phyloP scores from a whole-genome alignment of 2,888 invertebrate genomes.

The Lucinisca nassula region DNA sequence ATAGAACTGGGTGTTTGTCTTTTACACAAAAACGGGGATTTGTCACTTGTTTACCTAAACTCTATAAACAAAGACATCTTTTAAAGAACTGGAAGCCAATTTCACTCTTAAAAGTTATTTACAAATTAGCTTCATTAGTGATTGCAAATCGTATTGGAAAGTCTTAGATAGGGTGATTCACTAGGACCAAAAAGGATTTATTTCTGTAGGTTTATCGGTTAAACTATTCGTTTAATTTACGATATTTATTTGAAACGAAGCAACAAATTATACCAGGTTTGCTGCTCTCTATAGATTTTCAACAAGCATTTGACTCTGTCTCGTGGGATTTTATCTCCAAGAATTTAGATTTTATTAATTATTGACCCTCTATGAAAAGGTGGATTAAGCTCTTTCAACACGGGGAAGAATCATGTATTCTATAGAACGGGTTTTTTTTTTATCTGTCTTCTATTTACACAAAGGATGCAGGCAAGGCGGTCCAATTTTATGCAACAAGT shows the following conservation, averaged over 20 bases:
- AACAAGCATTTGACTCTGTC: background rate
- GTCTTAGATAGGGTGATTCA: background rate
- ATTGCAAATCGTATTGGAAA: background rate
- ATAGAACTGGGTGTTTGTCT: background rate
- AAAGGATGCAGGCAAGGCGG: too few species aligned
- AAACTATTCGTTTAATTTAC: background rate
- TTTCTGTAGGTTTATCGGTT: background rate
- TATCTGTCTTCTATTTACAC: too few species aligned
- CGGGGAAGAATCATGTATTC: background rate
- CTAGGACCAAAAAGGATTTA: background rate
- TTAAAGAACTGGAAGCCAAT: background rate
- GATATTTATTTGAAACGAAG: background rate
- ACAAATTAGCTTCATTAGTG: background rate
- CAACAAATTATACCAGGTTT: background rate
- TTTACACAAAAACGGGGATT: background rate
- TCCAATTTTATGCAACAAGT: too few species aligned
- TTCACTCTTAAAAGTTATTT: background rate
- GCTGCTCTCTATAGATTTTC: background rate
- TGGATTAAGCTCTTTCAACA: background rate
- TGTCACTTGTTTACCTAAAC: background rate
- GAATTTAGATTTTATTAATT: background rate
- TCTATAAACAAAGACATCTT: background rate
- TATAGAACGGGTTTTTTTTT: too few species aligned
- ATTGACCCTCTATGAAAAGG: background rate
- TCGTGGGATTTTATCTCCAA: background rate